phyloP scores from a whole-genome alignment of 2,888 invertebrate species.

The Diplazon laetatorius region DNA sequence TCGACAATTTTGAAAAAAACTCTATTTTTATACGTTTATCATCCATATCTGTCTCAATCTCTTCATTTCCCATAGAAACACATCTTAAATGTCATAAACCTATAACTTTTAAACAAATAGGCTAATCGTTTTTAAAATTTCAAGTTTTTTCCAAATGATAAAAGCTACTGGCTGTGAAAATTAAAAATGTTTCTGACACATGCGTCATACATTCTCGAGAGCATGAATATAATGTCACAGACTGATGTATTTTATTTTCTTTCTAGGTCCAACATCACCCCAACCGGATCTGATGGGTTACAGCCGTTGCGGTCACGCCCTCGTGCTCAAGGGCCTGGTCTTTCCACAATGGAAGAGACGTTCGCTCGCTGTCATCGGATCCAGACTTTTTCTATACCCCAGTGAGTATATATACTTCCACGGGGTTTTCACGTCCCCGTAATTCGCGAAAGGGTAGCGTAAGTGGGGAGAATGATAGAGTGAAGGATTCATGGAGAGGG shows the following conservation, averaged over 20 bases:
- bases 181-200: too few species aligned
- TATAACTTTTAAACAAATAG: too few species aligned
- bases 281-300: slow-evolving; percentile 83
- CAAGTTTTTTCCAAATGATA: too few species aligned
- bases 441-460: slow-evolving; percentile 2
- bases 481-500: slow-evolving; percentile 31
- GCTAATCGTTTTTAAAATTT: too few species aligned
- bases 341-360: slow-evolving; percentile 88
- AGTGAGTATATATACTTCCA: slow-evolving; percentile 80
- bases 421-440: neutral
- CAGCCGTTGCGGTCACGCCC: slow-evolving; percentile 82
- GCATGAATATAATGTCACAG: neutral
- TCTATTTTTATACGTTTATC: too few species aligned
- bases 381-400: slow-evolving; percentile 85
- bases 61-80: too few species aligned
- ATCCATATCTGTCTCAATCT: too few species aligned
- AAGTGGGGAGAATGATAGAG: slow-evolving; percentile 49
- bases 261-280: slow-evolving; percentile 84
- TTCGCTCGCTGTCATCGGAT: slow-evolving; percentile 85
- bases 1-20: too few species aligned
- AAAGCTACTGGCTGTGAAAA: too few species aligned
- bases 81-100: too few species aligned
- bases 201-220: neutral
- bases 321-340: slow-evolving; percentile 87
- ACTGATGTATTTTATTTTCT: slow-evolving; percentile 21